Conservation (phyloP, 2,888 invertebrate species). For the Eilema caniola region DNA sequence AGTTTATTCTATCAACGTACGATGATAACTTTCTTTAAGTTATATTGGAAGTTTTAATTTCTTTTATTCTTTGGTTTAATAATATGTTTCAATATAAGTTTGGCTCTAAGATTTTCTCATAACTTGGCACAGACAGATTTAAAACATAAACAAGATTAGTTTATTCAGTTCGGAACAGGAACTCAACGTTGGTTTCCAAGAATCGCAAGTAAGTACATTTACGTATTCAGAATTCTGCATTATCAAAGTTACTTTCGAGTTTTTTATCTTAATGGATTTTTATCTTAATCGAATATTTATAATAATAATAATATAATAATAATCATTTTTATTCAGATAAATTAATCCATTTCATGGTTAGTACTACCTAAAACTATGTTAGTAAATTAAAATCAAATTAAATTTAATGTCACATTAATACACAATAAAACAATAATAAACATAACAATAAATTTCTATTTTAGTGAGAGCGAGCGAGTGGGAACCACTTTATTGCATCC, state of each 20-base stretch:
- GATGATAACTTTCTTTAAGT: constrained; percentile 6
- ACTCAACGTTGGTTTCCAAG: not conserved
- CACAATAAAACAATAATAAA: no score
- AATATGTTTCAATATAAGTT: not conserved
- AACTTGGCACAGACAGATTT: not conserved
- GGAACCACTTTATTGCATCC: no score
- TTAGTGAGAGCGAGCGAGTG: no score
- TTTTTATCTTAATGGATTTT: no score
- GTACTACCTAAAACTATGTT: no score
- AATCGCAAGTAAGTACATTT: not conserved
- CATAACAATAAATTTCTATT: no score
- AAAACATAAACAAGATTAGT: not conserved
- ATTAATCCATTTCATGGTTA: no score
- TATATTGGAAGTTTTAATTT: not conserved
- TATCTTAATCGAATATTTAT: no score
- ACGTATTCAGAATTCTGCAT: not conserved
- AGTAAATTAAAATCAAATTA: no score
- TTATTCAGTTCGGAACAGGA: not conserved
- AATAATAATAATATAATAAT: no score
- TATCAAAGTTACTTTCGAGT: not conserved
- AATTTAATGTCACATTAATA: no score
- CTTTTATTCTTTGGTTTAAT: not conserved
- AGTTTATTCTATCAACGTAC: constrained; percentile 12
- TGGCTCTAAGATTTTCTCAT: not conserved
- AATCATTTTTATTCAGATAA: no score